These are phyloP conservation scores for Loripinus fragilis DNA, from an alignment of 2,888 invertebrate genomes.

Conservation along the genomic window DNA sequence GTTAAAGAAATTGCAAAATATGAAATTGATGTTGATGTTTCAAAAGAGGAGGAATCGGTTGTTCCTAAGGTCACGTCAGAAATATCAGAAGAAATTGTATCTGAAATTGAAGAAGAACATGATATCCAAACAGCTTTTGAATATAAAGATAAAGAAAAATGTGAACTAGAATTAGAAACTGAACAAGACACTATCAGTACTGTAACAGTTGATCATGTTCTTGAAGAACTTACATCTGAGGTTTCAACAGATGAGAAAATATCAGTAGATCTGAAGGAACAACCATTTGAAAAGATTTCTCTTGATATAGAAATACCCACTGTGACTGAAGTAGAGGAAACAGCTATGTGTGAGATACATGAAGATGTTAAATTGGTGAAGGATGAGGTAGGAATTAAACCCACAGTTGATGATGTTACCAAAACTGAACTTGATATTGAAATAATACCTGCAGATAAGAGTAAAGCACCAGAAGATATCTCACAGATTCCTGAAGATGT, in stretches of 20 bases:
- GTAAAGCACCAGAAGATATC: background rate
- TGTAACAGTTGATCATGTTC: constrained; percentile 8
- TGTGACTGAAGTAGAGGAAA: background rate
- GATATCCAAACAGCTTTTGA: background rate
- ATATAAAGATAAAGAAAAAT: background rate
- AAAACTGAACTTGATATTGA: too few relatives aligned
- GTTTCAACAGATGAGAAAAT: constrained; percentile 24
- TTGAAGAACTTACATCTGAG: constrained; percentile 29
- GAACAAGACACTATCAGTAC: background rate
- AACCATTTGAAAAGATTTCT: constrained; percentile 14
- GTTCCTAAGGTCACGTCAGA: background rate
- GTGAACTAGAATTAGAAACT: background rate
- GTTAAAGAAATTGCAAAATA: background rate
- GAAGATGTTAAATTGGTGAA: background rate
- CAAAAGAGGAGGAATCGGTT: constrained; percentile 12
- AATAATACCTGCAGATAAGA: background rate
- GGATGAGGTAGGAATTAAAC: background rate
- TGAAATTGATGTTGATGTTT: background rate
- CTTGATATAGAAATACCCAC: background rate
- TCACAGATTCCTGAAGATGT: background rate
- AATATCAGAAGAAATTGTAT: constrained; percentile 3
- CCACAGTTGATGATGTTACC: background rate
- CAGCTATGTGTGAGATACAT: too few relatives aligned
- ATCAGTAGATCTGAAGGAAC: constrained; percentile 27
- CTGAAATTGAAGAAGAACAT: constrained; percentile 15